Base-by-base conservation (phyloP, 37 sponge, comb jelly and placozoan genomes). In the Bolinopsis microptera region DNA sequence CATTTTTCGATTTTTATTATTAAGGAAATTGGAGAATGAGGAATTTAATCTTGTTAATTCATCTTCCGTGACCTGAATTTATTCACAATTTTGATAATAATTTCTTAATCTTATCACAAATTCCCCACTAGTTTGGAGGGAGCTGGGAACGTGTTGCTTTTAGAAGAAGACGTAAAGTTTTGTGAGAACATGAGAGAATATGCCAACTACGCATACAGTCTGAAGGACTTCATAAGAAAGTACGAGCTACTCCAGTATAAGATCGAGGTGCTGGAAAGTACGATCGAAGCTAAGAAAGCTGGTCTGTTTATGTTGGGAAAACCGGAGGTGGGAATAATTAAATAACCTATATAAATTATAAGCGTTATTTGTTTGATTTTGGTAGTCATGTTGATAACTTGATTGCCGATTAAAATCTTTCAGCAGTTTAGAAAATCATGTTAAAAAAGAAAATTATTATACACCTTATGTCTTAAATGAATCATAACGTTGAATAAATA, bases 131-230 rank as follows among this genome's bases (percentile, higher is more conserved):
- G 90, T 86, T 39, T 86, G 30, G 90, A 86, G 36, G 90, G 90
- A n/a, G 90, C 90, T 2, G 90, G 90, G 30, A 86, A 86, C 22
- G 90, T 86, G 30, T 48, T 86, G n/a, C 61, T 86, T 5, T 40
- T 86, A 21, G 90, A 86, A 39, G 90, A 86, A 40, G 61, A 86
- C n/a, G 61, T 86, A 23, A 86, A 86, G 61, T 86, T 86, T 27
- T 86, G 31, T 23, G 90, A 86, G 61, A 86, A 86, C 90, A 41
- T 86, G 90, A 86, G 61, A 34, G 90, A 86, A 27, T 86, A 34
- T 27, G 61, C 61, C 24, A 86, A 86, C 90, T 86, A 86, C 30
- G 32, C 90, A 8, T 86, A 41, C 90, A 86, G 90, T 24, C 61
- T 86, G 38, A 13, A 38, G 30, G 90, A 86, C 30, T 41, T 86